These are phyloP conservation scores for Crenichthys baileyi DNA, from an alignment of 2,797 vertebrate genomes.

Conservation along the genomic window DNA sequence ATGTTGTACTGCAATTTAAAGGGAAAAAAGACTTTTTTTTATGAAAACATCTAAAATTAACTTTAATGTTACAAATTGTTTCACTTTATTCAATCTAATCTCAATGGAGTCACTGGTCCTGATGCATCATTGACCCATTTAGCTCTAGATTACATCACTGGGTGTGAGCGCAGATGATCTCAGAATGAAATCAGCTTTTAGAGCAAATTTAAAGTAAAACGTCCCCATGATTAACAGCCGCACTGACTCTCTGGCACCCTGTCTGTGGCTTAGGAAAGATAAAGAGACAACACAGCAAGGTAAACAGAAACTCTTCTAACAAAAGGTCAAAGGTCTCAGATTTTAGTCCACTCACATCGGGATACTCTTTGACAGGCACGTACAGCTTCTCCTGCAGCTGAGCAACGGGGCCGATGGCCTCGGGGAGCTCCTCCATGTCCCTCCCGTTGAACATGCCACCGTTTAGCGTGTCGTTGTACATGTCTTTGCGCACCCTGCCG, in stretches of 20 bases:
- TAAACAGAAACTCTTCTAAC: conserved; percentile 45
- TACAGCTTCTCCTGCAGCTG: conserved; percentile 99
- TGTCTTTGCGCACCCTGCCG: conserved; percentile 99
- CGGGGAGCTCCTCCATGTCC: conserved; percentile 92
- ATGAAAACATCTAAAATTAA: neutral
- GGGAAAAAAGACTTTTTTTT: neutral
- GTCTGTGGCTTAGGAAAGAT: conserved; percentile 36
- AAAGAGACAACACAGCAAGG: conserved; percentile 43
- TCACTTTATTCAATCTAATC: conserved; percentile 17
- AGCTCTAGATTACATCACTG: conserved; percentile 45
- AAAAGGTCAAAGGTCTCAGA: conserved; percentile 70
- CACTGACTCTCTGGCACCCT: conserved; percentile 21
- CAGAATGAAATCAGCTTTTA: conserved; percentile 50
- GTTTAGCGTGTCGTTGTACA: conserved; percentile 99
- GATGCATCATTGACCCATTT: conserved; percentile 42
- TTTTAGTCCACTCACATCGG: conserved; percentile 88
- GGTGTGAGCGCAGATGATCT: conserved; percentile 59
- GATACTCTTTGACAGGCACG: conserved; percentile 99
- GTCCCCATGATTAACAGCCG: conserved; percentile 16
- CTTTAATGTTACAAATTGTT: neutral
- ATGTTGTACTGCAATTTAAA: neutral
- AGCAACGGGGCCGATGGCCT: conserved; percentile 94
- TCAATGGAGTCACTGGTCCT: neutral
- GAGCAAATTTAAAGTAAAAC: conserved; percentile 37
- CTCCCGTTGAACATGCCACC: conserved; percentile 91